Conservation (phyloP, 1,140 invertebrate genomes). For the Meteorus sp. region DNA sequence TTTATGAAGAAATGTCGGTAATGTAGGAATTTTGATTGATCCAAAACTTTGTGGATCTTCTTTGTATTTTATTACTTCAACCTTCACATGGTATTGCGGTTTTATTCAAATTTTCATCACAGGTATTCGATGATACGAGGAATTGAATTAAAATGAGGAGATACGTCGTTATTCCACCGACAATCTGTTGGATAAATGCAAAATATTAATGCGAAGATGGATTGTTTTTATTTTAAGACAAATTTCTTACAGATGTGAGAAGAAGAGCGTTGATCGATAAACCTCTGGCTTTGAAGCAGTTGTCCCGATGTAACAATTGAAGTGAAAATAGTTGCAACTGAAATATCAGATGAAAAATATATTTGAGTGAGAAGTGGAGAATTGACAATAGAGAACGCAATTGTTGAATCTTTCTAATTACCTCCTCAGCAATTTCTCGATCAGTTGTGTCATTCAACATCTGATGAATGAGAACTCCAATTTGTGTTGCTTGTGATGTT, state of each 20-base stretch:
- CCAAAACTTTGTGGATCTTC: too few species aligned
- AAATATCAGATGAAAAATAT: conserved; percentile 26
- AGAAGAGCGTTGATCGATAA: conserved; percentile 36
- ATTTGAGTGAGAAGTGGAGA: background rate
- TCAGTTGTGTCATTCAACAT: conserved; percentile 38
- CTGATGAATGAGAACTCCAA: conserved; percentile 42
- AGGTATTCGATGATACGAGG: too few species aligned
- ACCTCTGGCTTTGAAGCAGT: conserved; percentile 38
- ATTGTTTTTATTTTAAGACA: background rate
- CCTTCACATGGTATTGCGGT: too few species aligned
- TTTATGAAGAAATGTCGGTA: too few species aligned
- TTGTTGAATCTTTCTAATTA: conserved; percentile 20
- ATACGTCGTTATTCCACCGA: too few species aligned
- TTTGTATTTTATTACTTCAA: too few species aligned
- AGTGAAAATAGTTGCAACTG: conserved; percentile 44
- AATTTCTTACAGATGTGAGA: conserved; percentile 34
- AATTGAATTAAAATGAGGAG: too few species aligned
- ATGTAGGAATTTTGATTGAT: too few species aligned
- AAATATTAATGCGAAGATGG: background rate
- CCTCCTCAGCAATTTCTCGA: conserved; percentile 46
- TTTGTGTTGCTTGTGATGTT: conserved; percentile 36
- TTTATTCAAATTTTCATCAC: too few species aligned
- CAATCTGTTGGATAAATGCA: conserved; percentile 36
- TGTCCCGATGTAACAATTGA: conserved; percentile 43
- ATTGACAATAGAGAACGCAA: background rate